phyloP scores from a whole-genome alignment of 2,113 vertebrate species.

The Procavia capensis region DNA sequence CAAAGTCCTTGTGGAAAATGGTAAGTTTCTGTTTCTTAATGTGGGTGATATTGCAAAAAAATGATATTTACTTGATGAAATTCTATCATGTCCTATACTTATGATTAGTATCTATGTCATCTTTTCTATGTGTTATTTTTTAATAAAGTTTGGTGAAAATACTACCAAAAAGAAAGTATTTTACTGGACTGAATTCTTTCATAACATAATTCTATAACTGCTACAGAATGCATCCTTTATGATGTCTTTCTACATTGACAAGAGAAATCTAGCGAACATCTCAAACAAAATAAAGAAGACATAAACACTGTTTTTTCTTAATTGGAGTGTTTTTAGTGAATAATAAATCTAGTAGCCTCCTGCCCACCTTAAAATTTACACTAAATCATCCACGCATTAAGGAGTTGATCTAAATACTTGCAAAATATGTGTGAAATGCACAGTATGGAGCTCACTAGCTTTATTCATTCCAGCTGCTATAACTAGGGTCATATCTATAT shows the following conservation, averaged over 20 bases:
- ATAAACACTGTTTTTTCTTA: neutral
- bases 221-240: neutral
- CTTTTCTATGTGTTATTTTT: neutral
- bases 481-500: neutral
- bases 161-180: neutral
- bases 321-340: neutral
- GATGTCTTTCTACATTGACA: neutral
- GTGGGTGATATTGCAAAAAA: neutral
- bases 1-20: neutral
- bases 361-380: neutral
- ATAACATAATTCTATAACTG: neutral
- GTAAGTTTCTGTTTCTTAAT: neutral
- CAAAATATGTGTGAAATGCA: neutral
- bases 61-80: neutral
- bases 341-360: neutral
- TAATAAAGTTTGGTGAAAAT: neutral
- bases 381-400: neutral
- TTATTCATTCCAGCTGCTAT: neutral
- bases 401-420: neutral
- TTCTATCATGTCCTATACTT: neutral
- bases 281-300: neutral
- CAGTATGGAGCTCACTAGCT: neutral
- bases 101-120: neutral
- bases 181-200: neutral
- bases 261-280: neutral